Evolutionary conservation across 1,140 invertebrate species (phyloP).

Genomic region (Steinernema feltiae): DNA sequence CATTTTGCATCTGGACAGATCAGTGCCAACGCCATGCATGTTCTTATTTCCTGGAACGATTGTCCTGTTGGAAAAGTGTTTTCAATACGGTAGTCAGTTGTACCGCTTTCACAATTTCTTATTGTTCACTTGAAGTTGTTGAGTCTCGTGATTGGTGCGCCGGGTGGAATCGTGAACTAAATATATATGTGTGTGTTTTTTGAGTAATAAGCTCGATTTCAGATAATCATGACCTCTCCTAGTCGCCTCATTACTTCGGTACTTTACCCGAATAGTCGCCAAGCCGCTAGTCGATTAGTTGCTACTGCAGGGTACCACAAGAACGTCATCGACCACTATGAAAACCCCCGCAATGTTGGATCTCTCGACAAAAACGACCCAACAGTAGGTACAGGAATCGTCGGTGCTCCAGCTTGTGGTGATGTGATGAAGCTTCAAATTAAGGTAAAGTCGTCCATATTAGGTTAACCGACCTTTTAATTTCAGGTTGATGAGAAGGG

Average conservation of each 20-base stretch:
- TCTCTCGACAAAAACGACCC: slow-evolving; percentile 89
- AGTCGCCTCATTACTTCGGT: neutral
- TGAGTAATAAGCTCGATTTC: too few relatives aligned
- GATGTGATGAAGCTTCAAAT: slow-evolving; percentile 99
- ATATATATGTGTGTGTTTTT: too few relatives aligned
- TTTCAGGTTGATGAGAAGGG: slow-evolving; percentile 80
- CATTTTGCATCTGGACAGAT: too few relatives aligned
- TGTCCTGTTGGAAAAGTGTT: neutral
- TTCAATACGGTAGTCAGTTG: too few relatives aligned
- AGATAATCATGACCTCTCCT: neutral
- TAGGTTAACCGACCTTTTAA: slow-evolving; percentile 13
- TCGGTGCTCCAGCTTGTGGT: slow-evolving; percentile 96
- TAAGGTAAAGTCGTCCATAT: slow-evolving; percentile 60
- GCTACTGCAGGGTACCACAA: neutral
- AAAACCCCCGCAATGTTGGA: slow-evolving; percentile 97
- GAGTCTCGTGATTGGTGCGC: too few relatives aligned
- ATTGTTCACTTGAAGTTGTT: too few relatives aligned
- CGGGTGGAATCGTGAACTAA: too few relatives aligned
- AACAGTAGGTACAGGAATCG: slow-evolving; percentile 89
- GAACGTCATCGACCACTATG: slow-evolving; percentile 96
- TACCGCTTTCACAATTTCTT: too few relatives aligned
- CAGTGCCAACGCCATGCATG: neutral
- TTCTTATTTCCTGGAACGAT: neutral
- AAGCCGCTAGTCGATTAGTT: neutral
- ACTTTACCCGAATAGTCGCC: neutral